A percentile compares a stretch with the other conserved stretches of the same genome.
Evolutionary conservation across 2,888 invertebrate genomes (phyloP).

Genomic region (Cecidostiba fungosa): DNA sequence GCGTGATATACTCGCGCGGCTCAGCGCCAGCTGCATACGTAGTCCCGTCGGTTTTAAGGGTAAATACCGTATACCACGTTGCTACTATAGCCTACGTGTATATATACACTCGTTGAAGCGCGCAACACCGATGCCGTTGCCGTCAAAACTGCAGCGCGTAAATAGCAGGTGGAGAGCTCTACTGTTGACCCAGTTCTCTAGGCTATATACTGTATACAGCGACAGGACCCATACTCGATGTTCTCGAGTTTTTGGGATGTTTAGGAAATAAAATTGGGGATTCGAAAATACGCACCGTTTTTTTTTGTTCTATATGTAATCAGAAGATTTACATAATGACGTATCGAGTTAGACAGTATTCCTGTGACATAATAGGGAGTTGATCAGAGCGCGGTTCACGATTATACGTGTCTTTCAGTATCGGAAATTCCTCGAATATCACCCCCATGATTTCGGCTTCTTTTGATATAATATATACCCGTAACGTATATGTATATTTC

Average conservation of each 20-base stretch:
- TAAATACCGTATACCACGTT: neutral
- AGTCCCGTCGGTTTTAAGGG: neutral
- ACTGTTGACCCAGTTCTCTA: neutral
- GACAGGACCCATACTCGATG: neutral
- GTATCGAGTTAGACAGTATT: too few species aligned
- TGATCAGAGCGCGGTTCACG: too few species aligned
- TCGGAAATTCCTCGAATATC: neutral
- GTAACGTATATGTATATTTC: too few species aligned
- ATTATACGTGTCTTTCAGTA: neutral
- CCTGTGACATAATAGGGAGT: too few species aligned
- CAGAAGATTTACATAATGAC: neutral
- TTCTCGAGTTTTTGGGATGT: neutral
- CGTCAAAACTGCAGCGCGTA: neutral
- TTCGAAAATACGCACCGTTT: neutral
- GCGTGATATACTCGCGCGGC: neutral
- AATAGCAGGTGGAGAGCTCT: neutral
- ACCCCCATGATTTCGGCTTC: neutral
- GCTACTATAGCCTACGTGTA: neutral
- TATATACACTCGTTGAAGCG: neutral
- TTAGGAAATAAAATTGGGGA: too few species aligned
- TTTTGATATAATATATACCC: too few species aligned
- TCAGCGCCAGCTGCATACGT: neutral
- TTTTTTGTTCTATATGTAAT: neutral
- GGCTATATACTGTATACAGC: neutral
- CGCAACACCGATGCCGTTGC: neutral